Conservation (phyloP, 2,797 vertebrate genomes). For the Neosilurus mollespiculum region DNA sequence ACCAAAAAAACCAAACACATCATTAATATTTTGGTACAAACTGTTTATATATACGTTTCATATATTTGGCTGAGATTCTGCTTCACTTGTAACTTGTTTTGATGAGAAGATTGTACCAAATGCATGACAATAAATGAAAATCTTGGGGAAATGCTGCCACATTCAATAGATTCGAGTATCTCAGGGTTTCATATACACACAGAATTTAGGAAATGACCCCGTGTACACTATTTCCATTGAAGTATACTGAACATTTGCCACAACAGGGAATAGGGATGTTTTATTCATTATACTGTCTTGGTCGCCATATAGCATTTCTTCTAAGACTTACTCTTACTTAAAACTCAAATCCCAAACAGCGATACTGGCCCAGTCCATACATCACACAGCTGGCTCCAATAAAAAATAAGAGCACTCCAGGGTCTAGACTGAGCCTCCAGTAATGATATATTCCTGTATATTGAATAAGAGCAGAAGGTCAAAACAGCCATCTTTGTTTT, state of each 20-base stretch:
- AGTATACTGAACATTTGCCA: not conserved
- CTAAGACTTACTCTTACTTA: not conserved
- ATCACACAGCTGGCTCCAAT: not conserved
- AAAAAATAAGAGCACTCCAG: not conserved
- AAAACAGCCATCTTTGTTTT: not conserved
- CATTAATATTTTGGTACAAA: too few species aligned
- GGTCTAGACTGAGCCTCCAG: not conserved
- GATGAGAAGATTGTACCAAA: not conserved
- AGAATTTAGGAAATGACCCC: not conserved
- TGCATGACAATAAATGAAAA: not conserved
- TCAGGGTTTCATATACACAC: not conserved
- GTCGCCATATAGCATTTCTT: slow-evolving; percentile 5
- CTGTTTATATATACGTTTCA: too few species aligned
- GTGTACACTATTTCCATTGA: not conserved
- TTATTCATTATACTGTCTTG: not conserved
- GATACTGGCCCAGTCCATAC: not conserved
- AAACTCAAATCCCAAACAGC: not conserved
- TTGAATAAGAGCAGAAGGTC: not conserved
- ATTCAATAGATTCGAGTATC: not conserved
- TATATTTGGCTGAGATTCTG: not conserved
- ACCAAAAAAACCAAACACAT: too few species aligned
- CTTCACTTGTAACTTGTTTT: not conserved
- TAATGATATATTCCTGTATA: not conserved
- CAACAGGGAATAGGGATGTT: not conserved
- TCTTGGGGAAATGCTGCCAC: not conserved